These are phyloP conservation scores for Phortica magna DNA, from an alignment of 2,888 invertebrate species.

Conservation along the genomic window DNA sequence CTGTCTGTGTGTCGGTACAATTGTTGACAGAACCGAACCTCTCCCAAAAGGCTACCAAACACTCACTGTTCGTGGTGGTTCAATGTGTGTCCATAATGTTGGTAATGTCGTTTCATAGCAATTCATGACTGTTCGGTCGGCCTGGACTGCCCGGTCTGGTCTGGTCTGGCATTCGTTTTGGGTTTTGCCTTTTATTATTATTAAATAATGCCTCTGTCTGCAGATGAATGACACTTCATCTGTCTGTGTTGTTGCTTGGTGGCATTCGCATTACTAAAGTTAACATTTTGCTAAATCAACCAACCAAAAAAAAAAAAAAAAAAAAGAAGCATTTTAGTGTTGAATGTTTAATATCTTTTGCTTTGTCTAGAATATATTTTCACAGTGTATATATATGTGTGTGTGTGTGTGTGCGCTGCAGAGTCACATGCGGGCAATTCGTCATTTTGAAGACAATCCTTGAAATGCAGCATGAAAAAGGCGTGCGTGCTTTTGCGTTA, in stretches of 20 bases:
- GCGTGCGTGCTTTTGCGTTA: no score
- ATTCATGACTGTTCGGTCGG: background rate
- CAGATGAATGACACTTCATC: slow-evolving; percentile 77
- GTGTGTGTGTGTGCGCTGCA: no score
- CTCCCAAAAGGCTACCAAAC: background rate
- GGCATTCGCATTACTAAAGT: background rate
- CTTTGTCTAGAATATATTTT: slow-evolving; percentile 31
- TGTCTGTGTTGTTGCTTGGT: slow-evolving; percentile 62
- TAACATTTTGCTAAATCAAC: no score
- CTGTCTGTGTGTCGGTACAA: slow-evolving; percentile 39
- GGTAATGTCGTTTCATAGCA: slow-evolving; percentile 56
- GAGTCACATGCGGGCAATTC: background rate
- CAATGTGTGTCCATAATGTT: background rate
- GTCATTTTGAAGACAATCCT: slow-evolving; percentile 5
- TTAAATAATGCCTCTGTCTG: slow-evolving; percentile 76
- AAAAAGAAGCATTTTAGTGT: slow-evolving; percentile 16
- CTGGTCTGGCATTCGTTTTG: slow-evolving; percentile 42
- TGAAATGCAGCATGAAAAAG: no score
- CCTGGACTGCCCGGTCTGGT: slow-evolving; percentile 18
- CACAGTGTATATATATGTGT: no score
- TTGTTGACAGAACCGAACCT: slow-evolving; percentile 1
- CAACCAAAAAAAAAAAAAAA: background rate
- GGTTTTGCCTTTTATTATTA: no score
- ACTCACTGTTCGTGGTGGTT: background rate
- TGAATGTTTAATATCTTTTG: slow-evolving; percentile 38